Conservation (phyloP, 2,888 invertebrate species). For the Argyresthia goedartella region DNA sequence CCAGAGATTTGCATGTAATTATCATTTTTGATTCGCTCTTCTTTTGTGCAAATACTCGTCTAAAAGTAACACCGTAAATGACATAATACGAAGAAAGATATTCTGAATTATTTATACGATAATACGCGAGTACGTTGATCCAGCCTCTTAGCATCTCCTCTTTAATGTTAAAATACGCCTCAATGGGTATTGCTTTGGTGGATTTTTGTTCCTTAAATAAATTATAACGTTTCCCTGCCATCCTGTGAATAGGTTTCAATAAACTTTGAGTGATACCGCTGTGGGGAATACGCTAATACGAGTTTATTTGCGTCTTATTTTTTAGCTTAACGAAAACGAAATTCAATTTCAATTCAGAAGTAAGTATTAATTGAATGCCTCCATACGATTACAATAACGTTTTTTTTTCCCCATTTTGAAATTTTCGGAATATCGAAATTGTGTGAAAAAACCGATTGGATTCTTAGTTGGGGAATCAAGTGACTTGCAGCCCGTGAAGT, state of each 20-base stretch:
- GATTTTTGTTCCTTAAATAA: slow-evolving; percentile 66
- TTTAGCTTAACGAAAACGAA: slow-evolving; percentile 44
- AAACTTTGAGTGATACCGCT: slow-evolving; percentile 48
- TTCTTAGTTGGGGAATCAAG: not conserved
- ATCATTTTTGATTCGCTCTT: slow-evolving; percentile 71
- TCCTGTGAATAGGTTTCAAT: slow-evolving; percentile 62
- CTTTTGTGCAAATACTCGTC: slow-evolving; percentile 67
- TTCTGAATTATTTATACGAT: slow-evolving; percentile 65
- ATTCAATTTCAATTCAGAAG: slow-evolving; percentile 26
- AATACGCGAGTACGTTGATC: slow-evolving; percentile 33
- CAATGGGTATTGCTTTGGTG: slow-evolving; percentile 64
- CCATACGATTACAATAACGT: too few relatives aligned
- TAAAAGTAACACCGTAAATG: slow-evolving; percentile 65
- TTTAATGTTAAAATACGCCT: slow-evolving; percentile 52
- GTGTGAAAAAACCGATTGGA: not conserved
- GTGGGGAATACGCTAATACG: slow-evolving; percentile 18
- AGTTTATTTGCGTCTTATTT: slow-evolving; percentile 40
- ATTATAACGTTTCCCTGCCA: slow-evolving; percentile 63
- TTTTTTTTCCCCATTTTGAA: not conserved
- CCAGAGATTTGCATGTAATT: slow-evolving; percentile 68
- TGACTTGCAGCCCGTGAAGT: slow-evolving; percentile 18
- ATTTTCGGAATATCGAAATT: not conserved
- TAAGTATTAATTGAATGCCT: not conserved
- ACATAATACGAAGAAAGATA: slow-evolving; percentile 66
- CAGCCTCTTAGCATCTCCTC: slow-evolving; percentile 24